Evolutionary conservation across 2,797 vertebrate species (phyloP), one percentile per base, ranked within the genome.

Genomic region (Nothura maculosa): DNA sequence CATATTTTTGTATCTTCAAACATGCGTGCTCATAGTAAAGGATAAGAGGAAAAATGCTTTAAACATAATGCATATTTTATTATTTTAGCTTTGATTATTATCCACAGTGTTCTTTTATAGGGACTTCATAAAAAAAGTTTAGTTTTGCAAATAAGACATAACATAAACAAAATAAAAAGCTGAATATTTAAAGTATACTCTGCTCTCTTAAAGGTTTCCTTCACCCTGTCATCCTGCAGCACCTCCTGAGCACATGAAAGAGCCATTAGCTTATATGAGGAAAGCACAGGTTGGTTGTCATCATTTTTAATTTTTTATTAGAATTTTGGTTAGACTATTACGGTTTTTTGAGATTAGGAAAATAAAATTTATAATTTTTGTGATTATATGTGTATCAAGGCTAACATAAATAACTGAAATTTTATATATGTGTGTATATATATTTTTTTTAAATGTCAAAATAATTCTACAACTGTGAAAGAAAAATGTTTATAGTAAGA

Each of bases 251-350:
- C 99, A 99, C 96, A 98, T 98, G 83, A 99, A 99, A 96, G 99
- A 99, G 90, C 99, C 99, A 4, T 97, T 99, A 98, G 98, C 98
- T 81, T 99, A 99, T 97, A 99, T 99, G 99, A 98, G 99, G 93
- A 99, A 98, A 95, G 99, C 99, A 84, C 99, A 99, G 99, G 99
- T 99, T 96, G 55, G 98, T 97, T 83, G 4, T 64, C 87, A 21
- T 21, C 79, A 28, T 21, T 92, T 94, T 92, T 77, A 67, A 32
- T 1, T 0, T 90, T 94, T 17, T 75, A 67, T 64, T 45, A 77
- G 19, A 60, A 32, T 45, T 82, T 67, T 91, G 58, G 55, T 68
- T 38, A 80, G n/a, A 60, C 48, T 92, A 4, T 67, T 24, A 57
- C 60, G 87, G 9, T 34, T 82, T 74, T 74, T 92, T 32, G 11